These are phyloP conservation scores for Molossus alvarezi DNA, from an alignment of 2,797 vertebrate species.

Conservation along the genomic window DNA sequence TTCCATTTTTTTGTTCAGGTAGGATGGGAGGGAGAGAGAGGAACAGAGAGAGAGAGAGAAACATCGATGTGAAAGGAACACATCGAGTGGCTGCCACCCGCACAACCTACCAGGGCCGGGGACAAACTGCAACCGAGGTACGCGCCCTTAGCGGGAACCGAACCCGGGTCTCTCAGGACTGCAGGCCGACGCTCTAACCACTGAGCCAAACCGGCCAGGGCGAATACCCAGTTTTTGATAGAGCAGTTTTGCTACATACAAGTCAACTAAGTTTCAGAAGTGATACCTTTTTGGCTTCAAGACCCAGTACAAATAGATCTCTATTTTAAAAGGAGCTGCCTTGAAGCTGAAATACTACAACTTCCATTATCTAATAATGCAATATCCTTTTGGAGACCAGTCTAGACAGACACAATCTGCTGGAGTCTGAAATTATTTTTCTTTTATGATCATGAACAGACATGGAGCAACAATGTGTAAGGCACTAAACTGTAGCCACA, in stretches of 20 bases:
- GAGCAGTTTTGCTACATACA: background rate
- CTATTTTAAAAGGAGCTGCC: conserved; percentile 55
- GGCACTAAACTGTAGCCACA: conserved; percentile 32
- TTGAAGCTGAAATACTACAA: conserved; percentile 70
- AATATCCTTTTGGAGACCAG: conserved; percentile 76
- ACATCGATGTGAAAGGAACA: no score
- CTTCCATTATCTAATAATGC: conserved; percentile 73
- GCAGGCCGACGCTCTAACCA: no score
- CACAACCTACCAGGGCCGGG: no score
- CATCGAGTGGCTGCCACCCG: no score
- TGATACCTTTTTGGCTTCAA: conserved; percentile 45
- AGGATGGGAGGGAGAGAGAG: no score
- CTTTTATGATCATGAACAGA: conserved; percentile 79
- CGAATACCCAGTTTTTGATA: background rate
- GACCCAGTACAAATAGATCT: conserved; percentile 13
- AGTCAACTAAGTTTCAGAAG: conserved; percentile 15
- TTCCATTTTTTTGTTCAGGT: no score
- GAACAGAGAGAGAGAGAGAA: no score
- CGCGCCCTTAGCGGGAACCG: no score
- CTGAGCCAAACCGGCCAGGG: no score
- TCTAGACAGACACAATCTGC: conserved; percentile 79
- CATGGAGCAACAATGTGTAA: background rate
- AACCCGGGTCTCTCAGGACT: no score
- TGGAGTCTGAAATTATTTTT: conserved; percentile 55
- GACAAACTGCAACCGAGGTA: no score